Evolutionary conservation across 2,888 invertebrate genomes (phyloP).

Genomic region (Meliscaeva auricollis): DNA sequence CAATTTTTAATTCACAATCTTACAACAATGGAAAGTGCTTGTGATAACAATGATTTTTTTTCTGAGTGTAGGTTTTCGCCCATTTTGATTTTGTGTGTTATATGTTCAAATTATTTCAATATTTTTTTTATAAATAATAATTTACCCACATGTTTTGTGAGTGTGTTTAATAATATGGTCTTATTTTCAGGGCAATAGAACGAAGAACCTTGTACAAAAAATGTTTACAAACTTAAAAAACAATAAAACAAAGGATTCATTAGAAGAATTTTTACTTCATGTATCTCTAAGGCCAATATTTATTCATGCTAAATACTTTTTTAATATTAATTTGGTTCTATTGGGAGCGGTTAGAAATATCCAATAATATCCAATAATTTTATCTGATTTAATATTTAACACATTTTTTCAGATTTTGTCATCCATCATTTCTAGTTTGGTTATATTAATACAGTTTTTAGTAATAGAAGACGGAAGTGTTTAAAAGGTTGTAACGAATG

Average conservation of each 20-base stretch:
- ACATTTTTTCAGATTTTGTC: conserved; percentile 31
- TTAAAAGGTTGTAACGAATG: not conserved
- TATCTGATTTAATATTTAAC: not conserved
- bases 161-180: too few relatives aligned
- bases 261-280: conserved; percentile 19
- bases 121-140: too few relatives aligned
- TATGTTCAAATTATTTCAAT: too few relatives aligned
- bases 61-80: too few relatives aligned
- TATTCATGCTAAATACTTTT: conserved; percentile 34
- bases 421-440: conserved; percentile 17
- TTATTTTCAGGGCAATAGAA: conserved; percentile 11
- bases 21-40: too few relatives aligned
- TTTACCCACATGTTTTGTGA: too few relatives aligned
- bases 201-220: conserved; percentile 21
- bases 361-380: too few relatives aligned
- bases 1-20: too few relatives aligned
- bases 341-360: conserved; percentile 8
- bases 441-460: conserved; percentile 39
- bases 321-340: conserved; percentile 18
- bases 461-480: conserved; percentile 15
- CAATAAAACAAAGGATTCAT: not conserved
- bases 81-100: too few relatives aligned
- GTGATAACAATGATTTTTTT: too few relatives aligned
- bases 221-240: not conserved
- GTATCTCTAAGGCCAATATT: conserved; percentile 6